Evolutionary conservation across 2,797 vertebrate species (phyloP).

Genomic region (Mormyrus proboscirostris): DNA sequence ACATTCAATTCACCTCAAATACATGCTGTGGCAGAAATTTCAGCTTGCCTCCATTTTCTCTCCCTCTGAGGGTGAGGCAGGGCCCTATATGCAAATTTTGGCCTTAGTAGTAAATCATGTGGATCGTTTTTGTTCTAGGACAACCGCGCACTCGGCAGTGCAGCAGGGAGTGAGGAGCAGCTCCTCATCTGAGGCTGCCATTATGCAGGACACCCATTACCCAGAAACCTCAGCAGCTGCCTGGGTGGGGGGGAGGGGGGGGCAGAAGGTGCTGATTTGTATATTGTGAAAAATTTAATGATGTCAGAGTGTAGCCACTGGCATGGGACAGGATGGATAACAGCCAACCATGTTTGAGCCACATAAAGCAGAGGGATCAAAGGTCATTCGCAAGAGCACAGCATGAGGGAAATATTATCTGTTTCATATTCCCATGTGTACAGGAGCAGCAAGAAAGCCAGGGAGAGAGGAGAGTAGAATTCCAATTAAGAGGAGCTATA

Average conservation of each 20-base stretch:
- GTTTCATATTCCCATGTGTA: slow-evolving; percentile 58
- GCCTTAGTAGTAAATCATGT: slow-evolving; percentile 50
- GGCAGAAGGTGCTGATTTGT: not conserved
- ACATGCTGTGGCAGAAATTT: not conserved
- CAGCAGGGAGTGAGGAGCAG: slow-evolving; percentile 17
- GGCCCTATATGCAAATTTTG: slow-evolving; percentile 43
- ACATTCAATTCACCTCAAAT: not conserved
- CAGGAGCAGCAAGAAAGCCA: slow-evolving; percentile 45
- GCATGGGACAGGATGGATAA: not conserved
- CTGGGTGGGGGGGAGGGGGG: not conserved
- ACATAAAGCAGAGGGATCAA: slow-evolving; percentile 43
- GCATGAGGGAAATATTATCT: slow-evolving; percentile 48
- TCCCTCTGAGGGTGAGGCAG: not conserved
- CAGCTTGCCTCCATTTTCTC: not conserved
- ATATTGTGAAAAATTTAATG: not conserved
- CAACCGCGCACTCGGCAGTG: slow-evolving; percentile 40
- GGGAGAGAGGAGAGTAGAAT: slow-evolving; percentile 46
- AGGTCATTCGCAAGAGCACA: slow-evolving; percentile 44
- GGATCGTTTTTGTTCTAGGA: slow-evolving; percentile 54
- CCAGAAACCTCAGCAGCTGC: not conserved
- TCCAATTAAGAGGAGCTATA: slow-evolving; percentile 59
- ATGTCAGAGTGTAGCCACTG: not conserved
- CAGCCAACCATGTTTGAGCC: slow-evolving; percentile 26
- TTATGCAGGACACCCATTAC: slow-evolving; percentile 19
- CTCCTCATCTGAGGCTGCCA: slow-evolving; percentile 23